Conservation (phyloP, 2,797 vertebrate species). For the Pangasius macronema region DNA sequence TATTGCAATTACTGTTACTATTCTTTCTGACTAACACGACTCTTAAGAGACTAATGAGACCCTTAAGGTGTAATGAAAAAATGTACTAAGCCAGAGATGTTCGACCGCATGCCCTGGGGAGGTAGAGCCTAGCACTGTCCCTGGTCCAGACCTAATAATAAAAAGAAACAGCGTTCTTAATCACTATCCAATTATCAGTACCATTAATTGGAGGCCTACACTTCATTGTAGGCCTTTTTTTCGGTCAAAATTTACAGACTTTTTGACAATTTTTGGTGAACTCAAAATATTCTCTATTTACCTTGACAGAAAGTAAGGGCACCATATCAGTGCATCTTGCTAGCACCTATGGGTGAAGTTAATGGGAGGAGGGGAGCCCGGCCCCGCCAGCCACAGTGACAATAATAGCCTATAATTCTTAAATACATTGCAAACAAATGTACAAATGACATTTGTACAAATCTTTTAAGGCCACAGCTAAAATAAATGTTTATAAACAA, state of each 20-base stretch:
- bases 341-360: background rate
- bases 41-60: slow-evolving; percentile 26
- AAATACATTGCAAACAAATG: background rate
- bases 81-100: background rate
- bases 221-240: background rate
- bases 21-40: slow-evolving; percentile 51
- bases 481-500: background rate
- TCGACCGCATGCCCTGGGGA: background rate
- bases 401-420: background rate
- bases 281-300: no score
- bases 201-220: background rate
- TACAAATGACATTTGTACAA: background rate
- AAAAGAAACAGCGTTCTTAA: background rate
- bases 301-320: background rate
- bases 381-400: background rate
- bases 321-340: background rate
- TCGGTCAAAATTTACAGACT: background rate
- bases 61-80: slow-evolving; percentile 15
- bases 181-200: background rate
- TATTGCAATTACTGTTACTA: slow-evolving; percentile 42
- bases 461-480: background rate
- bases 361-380: background rate
- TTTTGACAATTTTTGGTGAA: background rate
- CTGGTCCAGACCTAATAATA: background rate
- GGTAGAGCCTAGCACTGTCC: background rate